These are phyloP conservation scores for Coregonus ussuriensis DNA, from an alignment of 2,797 vertebrate genomes.

Conservation along the genomic window DNA sequence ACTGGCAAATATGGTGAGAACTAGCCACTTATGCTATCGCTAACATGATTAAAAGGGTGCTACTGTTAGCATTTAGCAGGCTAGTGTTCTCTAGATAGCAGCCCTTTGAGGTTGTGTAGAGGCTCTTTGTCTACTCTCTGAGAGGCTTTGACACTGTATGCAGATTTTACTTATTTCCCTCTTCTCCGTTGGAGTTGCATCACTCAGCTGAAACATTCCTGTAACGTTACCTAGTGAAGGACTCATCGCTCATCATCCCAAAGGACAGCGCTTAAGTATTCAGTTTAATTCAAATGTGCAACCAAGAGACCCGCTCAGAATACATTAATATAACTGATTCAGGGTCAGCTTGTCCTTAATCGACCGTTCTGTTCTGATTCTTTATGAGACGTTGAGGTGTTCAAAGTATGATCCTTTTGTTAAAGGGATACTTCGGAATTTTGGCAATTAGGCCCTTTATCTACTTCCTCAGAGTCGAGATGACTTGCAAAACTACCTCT, in stretches of 20 bases:
- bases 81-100: neutral
- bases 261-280: slow-evolving; percentile 34
- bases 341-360: slow-evolving; percentile 28
- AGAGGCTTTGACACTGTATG: slow-evolving; percentile 45
- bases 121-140: neutral
- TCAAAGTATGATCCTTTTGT: neutral
- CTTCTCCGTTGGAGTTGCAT: slow-evolving; percentile 63
- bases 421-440: too few relatives aligned
- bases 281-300: slow-evolving; percentile 24
- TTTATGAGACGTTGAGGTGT: slow-evolving; percentile 27
- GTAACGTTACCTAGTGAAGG: slow-evolving; percentile 32
- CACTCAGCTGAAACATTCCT: slow-evolving; percentile 50
- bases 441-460: too few relatives aligned
- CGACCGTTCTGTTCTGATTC: slow-evolving; percentile 24
- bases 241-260: neutral
- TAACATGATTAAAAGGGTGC: neutral
- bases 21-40: neutral
- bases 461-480: too few relatives aligned
- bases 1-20: neutral
- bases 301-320: slow-evolving; percentile 26
- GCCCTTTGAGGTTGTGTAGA: neutral
- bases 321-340: slow-evolving; percentile 27
- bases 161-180: slow-evolving; percentile 58
- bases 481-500: too few relatives aligned
- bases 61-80: neutral